A percentile compares a stretch with the other conserved stretches of the same genome.
phyloP scores from a whole-genome alignment of 2,888 invertebrate genomes.

The Ischnura elegans region DNA sequence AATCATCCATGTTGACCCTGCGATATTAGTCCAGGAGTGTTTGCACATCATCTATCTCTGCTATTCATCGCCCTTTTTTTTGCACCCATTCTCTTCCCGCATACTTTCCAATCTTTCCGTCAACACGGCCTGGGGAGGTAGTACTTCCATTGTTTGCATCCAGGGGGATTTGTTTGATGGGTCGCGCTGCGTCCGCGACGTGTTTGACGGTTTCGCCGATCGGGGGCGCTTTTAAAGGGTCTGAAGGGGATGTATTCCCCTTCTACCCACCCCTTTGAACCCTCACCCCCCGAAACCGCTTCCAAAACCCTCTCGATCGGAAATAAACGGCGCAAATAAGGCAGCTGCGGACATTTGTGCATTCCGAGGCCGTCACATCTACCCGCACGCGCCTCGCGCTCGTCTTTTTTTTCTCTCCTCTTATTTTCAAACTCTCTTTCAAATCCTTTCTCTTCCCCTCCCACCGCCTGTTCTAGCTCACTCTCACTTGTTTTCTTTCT shows the following conservation, averaged over 20 bases:
- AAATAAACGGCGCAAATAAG: slow-evolving; percentile 18
- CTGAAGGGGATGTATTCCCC: neutral
- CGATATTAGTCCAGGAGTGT: too few species aligned
- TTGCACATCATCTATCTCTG: too few species aligned
- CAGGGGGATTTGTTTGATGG: slow-evolving; percentile 1
- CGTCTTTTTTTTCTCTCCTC: neutral
- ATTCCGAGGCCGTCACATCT: neutral
- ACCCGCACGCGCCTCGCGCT: neutral
- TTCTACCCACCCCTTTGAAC: neutral
- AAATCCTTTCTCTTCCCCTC: neutral
- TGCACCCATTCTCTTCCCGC: neutral
- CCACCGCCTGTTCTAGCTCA: neutral
- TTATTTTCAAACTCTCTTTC: neutral
- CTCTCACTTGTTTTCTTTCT: neutral
- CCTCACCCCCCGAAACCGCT: neutral
- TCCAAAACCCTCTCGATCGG: neutral
- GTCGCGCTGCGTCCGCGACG: neutral
- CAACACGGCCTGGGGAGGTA: neutral
- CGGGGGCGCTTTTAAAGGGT: neutral
- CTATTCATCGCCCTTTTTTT: too few species aligned
- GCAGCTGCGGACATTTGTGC: slow-evolving; percentile 31
- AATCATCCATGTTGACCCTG: too few species aligned
- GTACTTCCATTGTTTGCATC: neutral
- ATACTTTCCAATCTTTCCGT: slow-evolving; percentile 12
- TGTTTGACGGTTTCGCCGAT: slow-evolving; percentile 14